Base-by-base conservation (phyloP, 53 echinoderm and acorn worm species). In the Hippasteria phrygiana region DNA sequence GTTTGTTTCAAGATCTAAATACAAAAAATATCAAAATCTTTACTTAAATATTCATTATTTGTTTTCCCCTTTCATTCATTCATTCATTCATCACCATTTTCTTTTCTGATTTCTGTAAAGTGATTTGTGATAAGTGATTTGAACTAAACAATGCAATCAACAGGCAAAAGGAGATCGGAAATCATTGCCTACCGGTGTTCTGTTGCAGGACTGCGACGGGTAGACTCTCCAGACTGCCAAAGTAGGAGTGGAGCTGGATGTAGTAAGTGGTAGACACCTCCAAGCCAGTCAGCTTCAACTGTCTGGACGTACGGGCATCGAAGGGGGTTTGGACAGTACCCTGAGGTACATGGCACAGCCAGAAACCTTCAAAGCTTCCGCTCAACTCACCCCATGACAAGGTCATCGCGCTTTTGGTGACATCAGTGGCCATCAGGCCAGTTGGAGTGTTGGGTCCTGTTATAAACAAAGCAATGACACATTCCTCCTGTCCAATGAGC, bases 331-430 rank as follows among this genome's bases (percentile, higher is more conserved):
- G 8, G 13, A 59, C 20, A 14, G 88, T 29, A 20, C 79, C 92
- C 70, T 16, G 79, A 0, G 94, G 90, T 6, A 74, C 62, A 45
- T 92, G 55, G 48, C 80, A 71, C 8, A 94, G 70, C 3, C 73
- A 47, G 69, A 88, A 92, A 18, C 73, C 67, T 7, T 83, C 90
- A 39, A 73, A 88, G 87, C 48, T 55, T 2, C 92, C 90, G 35
- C 83, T 88, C 0, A 71, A 51, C 24, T 80, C 88, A 28, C 18
- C 48, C 94, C 94, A 94, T 5, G 47, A 36, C 2, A 87, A 66
- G 42, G 55, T 38, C 36, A 94, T 72, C 1, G 54, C 67, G 54
- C 82, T 71, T 17, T 90, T 90, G 82, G 82, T 82, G 20, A 89
- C 33, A 1, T 35, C 40, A 1, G 72, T 33, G 62, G 82, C 81